These are phyloP conservation scores for Lontra canadensis DNA, from an alignment of 2,113 vertebrate genomes.

Conservation along the genomic window DNA sequence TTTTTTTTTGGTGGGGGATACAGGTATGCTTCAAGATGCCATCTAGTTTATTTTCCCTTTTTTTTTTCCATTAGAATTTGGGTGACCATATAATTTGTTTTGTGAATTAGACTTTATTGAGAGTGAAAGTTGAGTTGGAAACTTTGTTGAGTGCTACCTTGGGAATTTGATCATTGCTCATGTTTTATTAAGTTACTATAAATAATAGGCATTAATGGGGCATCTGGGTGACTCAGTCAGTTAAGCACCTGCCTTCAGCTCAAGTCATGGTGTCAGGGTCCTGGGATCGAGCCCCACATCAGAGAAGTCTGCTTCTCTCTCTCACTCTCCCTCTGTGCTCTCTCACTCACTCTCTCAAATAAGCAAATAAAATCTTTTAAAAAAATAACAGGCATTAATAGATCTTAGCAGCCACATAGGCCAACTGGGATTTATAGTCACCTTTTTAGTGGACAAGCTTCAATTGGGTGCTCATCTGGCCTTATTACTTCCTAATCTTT, in stretches of 20 bases:
- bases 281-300: not conserved
- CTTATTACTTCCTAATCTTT: constrained; percentile 21
- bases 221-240: not conserved
- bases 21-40: not conserved
- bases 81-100: not conserved
- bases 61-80: not conserved
- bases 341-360: no score
- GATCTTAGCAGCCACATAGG: not conserved
- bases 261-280: not conserved
- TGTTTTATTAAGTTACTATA: constrained; percentile 36
- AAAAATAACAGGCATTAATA: not conserved
- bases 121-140: not conserved
- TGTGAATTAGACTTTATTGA: not conserved
- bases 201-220: not conserved
- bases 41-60: not conserved
- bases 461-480: not conserved
- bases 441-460: not conserved
- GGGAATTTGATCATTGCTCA: not conserved
- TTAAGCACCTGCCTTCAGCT: not conserved
- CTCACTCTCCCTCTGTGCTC: no score
- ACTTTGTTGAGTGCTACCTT: not conserved
- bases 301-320: no score
- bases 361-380: not conserved
- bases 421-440: not conserved
- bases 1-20: not conserved